phyloP scores from a whole-genome alignment of 2,888 invertebrate genomes.

The Oscheius sp. region DNA sequence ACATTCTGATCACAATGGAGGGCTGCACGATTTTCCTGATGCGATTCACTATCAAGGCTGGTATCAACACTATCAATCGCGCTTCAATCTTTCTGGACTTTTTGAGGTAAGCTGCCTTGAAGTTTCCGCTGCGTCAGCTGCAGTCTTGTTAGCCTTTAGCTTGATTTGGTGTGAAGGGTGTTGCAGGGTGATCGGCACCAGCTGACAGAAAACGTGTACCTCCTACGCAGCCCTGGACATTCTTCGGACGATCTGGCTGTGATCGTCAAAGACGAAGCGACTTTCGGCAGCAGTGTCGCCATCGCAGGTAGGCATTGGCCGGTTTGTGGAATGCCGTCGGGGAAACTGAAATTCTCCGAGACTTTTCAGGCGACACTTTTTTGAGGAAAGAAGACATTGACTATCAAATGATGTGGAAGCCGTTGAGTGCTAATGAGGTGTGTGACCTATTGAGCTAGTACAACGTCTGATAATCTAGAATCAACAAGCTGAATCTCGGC shows the following conservation, averaged over 20 bases:
- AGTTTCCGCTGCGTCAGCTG: too few species aligned
- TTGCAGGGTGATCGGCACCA: constrained; percentile 55
- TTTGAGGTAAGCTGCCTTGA: constrained; percentile 45
- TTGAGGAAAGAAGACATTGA: constrained; percentile 62
- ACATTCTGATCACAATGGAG: constrained; percentile 64
- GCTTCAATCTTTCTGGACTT: constrained; percentile 60
- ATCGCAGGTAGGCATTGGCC: constrained; percentile 44
- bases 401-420: constrained; percentile 65
- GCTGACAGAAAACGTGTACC: constrained; percentile 58
- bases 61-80: constrained; percentile 56
- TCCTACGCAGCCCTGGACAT: constrained; percentile 64
- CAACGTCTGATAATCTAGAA: neutral
- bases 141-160: neutral
- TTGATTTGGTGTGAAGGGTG: neutral
- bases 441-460: neutral
- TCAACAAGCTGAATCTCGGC: constrained; percentile 31
- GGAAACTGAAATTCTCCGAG: constrained; percentile 8
- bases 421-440: constrained; percentile 57
- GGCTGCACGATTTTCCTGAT: constrained; percentile 56
- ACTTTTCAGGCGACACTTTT: constrained; percentile 51
- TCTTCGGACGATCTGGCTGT: constrained; percentile 67
- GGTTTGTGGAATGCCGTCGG: neutral
- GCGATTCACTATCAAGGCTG: constrained; percentile 57
- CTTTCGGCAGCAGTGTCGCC: constrained; percentile 60
- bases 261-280: constrained; percentile 54